Base-by-base conservation (phyloP, 1,140 invertebrate species). In the Microplitis demolitor region DNA sequence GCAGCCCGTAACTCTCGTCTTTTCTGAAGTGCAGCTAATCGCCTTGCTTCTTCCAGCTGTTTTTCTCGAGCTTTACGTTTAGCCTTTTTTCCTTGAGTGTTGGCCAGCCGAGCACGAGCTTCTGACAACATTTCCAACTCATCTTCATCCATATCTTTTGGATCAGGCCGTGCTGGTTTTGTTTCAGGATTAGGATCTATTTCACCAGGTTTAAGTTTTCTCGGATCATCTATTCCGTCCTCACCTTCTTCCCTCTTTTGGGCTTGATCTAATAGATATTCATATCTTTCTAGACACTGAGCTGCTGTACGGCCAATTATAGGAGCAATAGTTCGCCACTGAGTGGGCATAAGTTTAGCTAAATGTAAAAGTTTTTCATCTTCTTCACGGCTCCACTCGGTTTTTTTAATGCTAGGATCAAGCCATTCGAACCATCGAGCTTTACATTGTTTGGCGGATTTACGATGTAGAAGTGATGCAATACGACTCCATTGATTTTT, bases 121-220 rank as follows among this genome's bases (percentile, higher is more conserved):
- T 99, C 98, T 0, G 97, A 99, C 53, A 99, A 87, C 98, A 99
- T 99, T 87, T 99, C 98, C 80, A 99, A 85, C 87, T 99, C 97
- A 92, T 99, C 98, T 92, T 99, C 98, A 88, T 99, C 98, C 98
- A 99, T 99, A 83, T 99, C 98, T 80, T 99, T 97, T n/a, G 98
- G 98, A 90, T 99, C 98, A 13, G 98, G 98, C 69, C 98, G 89
- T 0, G 98, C 98, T 34, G 98, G 98, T 87, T 99, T 99, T 11
- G 98, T 99, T 88, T 99, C 98, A 24, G 98, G 98, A 88, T 99
- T 99, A 0, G 98, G 98, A 88, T 99, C 98, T 83, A 99, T 99
- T 89, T 99, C 98, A 61, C 98, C 98, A 2, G 98, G 97, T 84
- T 98, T 98, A 0, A 99, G 88, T 84, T 99, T 99, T 16, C 98